A percentile compares a stretch with the other conserved stretches of the same genome.
These are phyloP conservation scores for Nannoperca australis DNA, from an alignment of 2,797 vertebrate species.

Conservation along the genomic window DNA sequence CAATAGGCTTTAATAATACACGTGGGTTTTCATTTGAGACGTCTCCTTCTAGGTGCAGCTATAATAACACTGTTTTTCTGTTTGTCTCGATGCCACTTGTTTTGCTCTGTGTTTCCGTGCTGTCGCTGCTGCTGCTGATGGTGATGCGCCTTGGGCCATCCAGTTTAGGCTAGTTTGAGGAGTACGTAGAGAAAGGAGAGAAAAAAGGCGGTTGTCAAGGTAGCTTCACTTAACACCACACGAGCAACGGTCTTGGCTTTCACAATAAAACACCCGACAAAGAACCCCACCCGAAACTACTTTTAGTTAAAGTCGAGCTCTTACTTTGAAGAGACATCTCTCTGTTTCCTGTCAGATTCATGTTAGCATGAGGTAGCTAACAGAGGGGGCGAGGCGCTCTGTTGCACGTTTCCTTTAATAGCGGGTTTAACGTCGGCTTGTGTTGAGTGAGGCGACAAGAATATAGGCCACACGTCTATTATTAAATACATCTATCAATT, in stretches of 20 bases:
- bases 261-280: conserved; percentile 50
- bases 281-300: rapidly evolving
- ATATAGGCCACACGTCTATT: background rate
- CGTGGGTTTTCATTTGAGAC: background rate
- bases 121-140: conserved; percentile 4
- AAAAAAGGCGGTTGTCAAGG: conserved; percentile 30
- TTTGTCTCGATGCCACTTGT: conserved; percentile 3
- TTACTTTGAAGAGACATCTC: conserved; percentile 51
- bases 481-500: conserved; percentile 10
- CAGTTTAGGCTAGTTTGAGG: conserved; percentile 85
- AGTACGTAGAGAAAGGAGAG: conserved; percentile 52
- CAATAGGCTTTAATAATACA: background rate
- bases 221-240: background rate
- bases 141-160: conserved; percentile 75
- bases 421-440: background rate
- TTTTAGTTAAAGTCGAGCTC: rapidly evolving
- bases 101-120: conserved; percentile 30
- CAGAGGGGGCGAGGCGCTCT: conserved; percentile 67
- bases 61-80: background rate
- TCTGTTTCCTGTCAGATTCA: conserved; percentile 1
- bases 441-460: background rate
- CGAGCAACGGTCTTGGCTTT: background rate
- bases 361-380: conserved; percentile 22
- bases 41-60: background rate
- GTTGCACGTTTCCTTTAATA: conserved; percentile 43